Conservation (phyloP, 2,113 vertebrate genomes). For the Promerops cafer region DNA sequence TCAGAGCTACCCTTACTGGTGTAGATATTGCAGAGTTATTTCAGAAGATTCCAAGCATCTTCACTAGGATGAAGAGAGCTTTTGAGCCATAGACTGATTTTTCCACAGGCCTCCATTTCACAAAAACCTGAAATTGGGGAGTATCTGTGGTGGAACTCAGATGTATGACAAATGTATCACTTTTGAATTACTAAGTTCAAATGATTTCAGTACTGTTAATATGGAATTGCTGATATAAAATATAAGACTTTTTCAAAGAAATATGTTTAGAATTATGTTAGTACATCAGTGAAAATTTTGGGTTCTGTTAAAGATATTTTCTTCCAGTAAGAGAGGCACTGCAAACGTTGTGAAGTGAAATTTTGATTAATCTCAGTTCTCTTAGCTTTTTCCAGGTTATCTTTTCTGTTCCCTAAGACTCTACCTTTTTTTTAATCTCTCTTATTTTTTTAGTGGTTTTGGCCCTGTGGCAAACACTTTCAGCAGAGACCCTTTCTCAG, state of each 20-base stretch:
- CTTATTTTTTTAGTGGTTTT: neutral
- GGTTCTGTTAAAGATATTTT: neutral
- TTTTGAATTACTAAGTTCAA: neutral
- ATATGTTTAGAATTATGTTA: neutral
- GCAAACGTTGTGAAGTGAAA: neutral
- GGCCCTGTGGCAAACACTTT: neutral
- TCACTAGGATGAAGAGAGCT: neutral
- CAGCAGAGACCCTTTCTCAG: neutral
- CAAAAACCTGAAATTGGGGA: neutral
- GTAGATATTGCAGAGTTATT: neutral
- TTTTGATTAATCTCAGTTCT: neutral
- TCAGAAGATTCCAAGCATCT: neutral
- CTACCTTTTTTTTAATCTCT: neutral
- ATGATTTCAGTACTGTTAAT: neutral
- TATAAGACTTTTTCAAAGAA: neutral
- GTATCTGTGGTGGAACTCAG: neutral
- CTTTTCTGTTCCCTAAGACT: neutral
- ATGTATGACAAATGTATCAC: neutral
- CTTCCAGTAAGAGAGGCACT: neutral
- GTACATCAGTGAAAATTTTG: neutral
- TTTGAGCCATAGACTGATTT: neutral
- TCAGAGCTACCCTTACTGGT: neutral
- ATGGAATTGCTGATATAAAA: neutral
- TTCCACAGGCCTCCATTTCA: neutral
- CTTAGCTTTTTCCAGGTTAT: neutral